These are phyloP conservation scores for Crotophaga sulcirostris DNA, from an alignment of 2,113 vertebrate species.

Conservation along the genomic window DNA sequence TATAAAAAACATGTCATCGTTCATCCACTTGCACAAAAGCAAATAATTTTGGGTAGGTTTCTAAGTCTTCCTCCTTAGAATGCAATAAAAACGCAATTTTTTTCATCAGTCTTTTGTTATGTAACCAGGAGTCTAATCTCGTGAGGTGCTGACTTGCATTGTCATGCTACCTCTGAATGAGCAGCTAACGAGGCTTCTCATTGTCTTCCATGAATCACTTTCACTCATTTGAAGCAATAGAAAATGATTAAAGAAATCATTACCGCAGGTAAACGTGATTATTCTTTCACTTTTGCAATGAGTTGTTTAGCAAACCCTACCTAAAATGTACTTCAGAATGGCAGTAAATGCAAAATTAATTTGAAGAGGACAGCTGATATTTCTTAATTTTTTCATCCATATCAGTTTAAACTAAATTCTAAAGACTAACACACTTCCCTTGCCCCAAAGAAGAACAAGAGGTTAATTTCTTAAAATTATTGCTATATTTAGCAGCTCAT, in stretches of 20 bases:
- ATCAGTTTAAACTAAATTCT: background rate
- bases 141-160: background rate
- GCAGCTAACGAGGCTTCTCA: background rate
- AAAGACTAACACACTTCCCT: background rate
- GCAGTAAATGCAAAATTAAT: background rate
- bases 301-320: background rate
- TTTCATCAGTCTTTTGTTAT: background rate
- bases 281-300: background rate
- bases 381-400: background rate
- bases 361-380: background rate
- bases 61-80: background rate
- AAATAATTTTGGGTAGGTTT: background rate
- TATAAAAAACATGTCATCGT: background rate
- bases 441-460: conserved; percentile 4
- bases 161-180: background rate
- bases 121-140: background rate
- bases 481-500: conserved; percentile 65
- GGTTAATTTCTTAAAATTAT: conserved; percentile 63
- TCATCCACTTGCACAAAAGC: background rate
- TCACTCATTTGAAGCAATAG: background rate
- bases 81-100: background rate
- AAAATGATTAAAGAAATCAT: background rate
- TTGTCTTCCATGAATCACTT: background rate
- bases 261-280: background rate
- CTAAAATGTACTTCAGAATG: background rate